Base-by-base conservation (phyloP, 2,113 vertebrate species). In the Azemiops feae region DNA sequence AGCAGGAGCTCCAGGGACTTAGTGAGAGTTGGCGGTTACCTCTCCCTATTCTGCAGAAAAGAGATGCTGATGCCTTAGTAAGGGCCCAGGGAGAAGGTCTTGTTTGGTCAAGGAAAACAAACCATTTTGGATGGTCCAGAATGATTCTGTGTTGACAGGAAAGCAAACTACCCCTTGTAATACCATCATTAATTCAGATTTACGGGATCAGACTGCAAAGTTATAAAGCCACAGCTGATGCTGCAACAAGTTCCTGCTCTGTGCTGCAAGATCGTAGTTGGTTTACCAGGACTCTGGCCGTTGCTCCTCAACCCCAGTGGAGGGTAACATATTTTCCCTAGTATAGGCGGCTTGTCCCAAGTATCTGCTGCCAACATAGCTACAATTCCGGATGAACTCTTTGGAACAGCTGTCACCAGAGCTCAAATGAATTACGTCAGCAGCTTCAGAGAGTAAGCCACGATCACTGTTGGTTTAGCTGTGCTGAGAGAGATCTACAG, bases 321-420 rank as follows among this genome's bases (percentile, higher is more conserved):
- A 25, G 89, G 45, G 81, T 90, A 64, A 85, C 81, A 93, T 93
- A 93, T 27, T 93, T 93, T 55, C 89, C 89, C 30, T 86, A 85
- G 81, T 20, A 87, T 57, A 90, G 55, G 89, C n/a, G 39, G 89
- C 55, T 64, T 52, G 89, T 93, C 89, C 64, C 45, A 85, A 93
- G 81, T 52, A 90, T 93, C 89, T 93, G 81, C 60, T 90, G 88
- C 89, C 89, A 90, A 52, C 92, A 93, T 90, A 87, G 74, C 47
- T 87, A 30, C 55, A 93, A 93, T 93, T 93, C 92, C 92, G 55
- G 89, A 93, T 93, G 92, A 90, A 81, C 92, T 90, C 55, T 85
- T 22, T 69, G 81, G 64, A 52, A 64, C 92, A 93, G 74, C 92
- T 93, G 92, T 39, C 47, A 30, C 81, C 16, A 53, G 89, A 93